Percentiles rank a stretch among this genome's conserved stretches.
Conservation (phyloP, 1,140 invertebrate species). For the Laodelphax striatellus region DNA sequence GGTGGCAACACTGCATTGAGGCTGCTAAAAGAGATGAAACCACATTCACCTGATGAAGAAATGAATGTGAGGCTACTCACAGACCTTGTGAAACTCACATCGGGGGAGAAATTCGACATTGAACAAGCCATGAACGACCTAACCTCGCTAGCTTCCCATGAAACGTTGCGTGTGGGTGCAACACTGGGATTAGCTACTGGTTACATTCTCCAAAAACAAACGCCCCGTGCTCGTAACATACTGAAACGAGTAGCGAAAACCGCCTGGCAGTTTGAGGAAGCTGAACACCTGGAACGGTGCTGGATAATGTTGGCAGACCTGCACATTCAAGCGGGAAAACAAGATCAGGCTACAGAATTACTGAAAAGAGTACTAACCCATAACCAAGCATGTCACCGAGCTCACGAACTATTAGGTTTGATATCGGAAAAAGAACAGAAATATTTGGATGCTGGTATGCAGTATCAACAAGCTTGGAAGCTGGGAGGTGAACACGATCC, state of each 20-base stretch:
- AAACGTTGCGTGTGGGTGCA: conserved; percentile 56
- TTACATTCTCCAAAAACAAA: conserved; percentile 62
- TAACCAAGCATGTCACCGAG: conserved; percentile 82
- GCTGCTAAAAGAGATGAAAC: conserved; percentile 60
- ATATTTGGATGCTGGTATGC: conserved; percentile 68
- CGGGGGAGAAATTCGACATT: conserved; percentile 71
- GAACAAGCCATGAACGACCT: conserved; percentile 54
- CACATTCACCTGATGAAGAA: conserved; percentile 49
- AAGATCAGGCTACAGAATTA: conserved; percentile 74
- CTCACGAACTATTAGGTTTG: conserved; percentile 78
- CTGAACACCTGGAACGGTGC: conserved; percentile 87
- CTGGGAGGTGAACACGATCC: conserved; percentile 76
- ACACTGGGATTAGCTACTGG: conserved; percentile 81
- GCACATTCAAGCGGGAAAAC: conserved; percentile 78
- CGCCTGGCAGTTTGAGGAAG: conserved; percentile 86
- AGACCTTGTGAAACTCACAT: conserved; percentile 74
- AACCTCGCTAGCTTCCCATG: conserved; percentile 57
- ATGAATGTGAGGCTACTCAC: conserved; percentile 57
- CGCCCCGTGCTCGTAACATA: conserved; percentile 82
- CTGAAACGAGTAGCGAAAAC: conserved; percentile 80
- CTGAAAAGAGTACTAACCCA: conserved; percentile 70
- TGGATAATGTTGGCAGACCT: conserved; percentile 89
- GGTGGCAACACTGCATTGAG: conserved; percentile 19
- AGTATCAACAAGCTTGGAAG: conserved; percentile 52
- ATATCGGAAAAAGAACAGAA: conserved; percentile 88